Percentiles rank a stretch among this genome's conserved stretches.
These are phyloP conservation scores for Python bivittatus DNA, from an alignment of 2,113 vertebrate species.

Conservation along the genomic window DNA sequence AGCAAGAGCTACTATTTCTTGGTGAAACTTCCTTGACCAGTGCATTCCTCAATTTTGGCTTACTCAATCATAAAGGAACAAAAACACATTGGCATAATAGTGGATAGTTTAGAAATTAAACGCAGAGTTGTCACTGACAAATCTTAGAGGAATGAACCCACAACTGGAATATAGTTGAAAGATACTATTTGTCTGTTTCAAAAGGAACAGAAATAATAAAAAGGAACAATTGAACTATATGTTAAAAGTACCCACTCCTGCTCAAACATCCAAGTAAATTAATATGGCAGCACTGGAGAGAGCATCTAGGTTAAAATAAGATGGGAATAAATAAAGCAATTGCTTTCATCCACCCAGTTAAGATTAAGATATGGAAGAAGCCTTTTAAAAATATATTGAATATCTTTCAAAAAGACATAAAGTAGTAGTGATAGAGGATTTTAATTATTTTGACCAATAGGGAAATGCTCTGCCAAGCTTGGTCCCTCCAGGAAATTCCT, in stretches of 20 bases:
- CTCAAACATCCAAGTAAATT: not conserved
- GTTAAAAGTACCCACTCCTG: not conserved
- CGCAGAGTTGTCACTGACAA: not conserved
- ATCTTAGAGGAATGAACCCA: not conserved
- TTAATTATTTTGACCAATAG: not conserved
- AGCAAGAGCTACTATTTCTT: not conserved
- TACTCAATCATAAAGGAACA: not conserved
- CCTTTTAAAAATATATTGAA: not conserved
- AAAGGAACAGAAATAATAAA: not conserved
- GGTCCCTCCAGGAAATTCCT: not conserved
- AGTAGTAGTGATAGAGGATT: not conserved
- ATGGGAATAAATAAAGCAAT: not conserved
- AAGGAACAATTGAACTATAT: not conserved
- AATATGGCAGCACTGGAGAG: not conserved
- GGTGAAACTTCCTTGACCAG: not conserved
- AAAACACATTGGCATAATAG: not conserved
- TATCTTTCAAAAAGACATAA: not conserved
- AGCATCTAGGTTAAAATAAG: not conserved
- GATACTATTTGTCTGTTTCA: not conserved
- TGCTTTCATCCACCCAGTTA: not conserved
- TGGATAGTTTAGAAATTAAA: not conserved
- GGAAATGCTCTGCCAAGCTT: not conserved
- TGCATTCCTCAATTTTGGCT: not conserved
- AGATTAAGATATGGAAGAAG: not conserved
- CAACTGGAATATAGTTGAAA: not conserved